phyloP scores from a whole-genome alignment of 2,113 vertebrate species.

The Eubucco bourcierii region DNA sequence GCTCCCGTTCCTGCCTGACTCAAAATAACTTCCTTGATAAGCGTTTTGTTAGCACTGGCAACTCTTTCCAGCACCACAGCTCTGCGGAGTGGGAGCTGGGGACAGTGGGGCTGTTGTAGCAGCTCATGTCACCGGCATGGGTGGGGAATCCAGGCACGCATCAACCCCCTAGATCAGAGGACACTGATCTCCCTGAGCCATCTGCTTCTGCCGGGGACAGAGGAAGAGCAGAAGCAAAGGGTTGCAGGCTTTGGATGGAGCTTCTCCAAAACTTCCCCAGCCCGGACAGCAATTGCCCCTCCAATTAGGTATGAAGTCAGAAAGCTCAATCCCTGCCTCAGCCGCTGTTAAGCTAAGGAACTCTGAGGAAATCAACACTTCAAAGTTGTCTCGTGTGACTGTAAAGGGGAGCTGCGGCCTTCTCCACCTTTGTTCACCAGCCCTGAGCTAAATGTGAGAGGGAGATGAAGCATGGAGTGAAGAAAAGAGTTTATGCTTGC shows the following conservation, averaged over 20 bases:
- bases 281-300: not conserved
- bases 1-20: conserved; percentile 17
- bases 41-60: not conserved
- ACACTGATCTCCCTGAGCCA: not conserved
- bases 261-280: not conserved
- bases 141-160: not conserved
- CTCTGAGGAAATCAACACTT: not conserved
- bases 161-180: not conserved
- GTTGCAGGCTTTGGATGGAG: not conserved
- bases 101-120: not conserved
- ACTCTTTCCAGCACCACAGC: not conserved
- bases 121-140: not conserved
- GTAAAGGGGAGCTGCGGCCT: not conserved
- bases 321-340: not conserved
- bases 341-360: not conserved
- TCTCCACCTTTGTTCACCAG: not conserved
- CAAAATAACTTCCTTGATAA: not conserved
- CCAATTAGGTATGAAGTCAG: not conserved
- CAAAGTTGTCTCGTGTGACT: not conserved
- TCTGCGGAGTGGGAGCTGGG: not conserved
- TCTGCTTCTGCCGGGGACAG: not conserved
- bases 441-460: fast-evolving
- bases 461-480: not conserved
- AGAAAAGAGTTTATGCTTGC: not conserved
- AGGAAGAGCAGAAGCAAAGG: not conserved